Evolutionary conservation across 2,797 vertebrate species (phyloP).

Genomic region (Myotis daubentonii): DNA sequence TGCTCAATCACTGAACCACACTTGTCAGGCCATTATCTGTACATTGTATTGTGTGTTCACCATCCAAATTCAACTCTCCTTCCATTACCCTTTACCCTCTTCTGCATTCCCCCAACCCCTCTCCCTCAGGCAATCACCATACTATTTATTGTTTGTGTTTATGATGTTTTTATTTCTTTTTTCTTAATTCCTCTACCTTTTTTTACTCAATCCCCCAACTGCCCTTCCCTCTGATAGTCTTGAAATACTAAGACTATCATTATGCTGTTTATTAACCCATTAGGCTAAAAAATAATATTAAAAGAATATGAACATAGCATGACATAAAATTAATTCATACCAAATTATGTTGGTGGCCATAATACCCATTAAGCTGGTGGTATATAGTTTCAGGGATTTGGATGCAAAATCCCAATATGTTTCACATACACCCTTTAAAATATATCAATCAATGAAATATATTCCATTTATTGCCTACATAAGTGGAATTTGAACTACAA

Average conservation of each 20-base stretch:
- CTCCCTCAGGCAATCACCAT: background rate
- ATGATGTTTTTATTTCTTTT: background rate
- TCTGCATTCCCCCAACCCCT: background rate
- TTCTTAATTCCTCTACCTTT: background rate
- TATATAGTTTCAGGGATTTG: slow-evolving; percentile 16
- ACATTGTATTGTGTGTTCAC: background rate
- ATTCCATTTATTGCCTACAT: background rate
- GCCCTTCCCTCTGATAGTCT: background rate
- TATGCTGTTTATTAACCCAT: background rate
- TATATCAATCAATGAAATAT: background rate
- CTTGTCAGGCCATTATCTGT: background rate
- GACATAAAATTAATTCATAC: background rate
- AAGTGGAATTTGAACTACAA: slow-evolving; percentile 34
- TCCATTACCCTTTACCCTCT: background rate
- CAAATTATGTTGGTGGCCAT: background rate
- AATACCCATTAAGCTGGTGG: background rate
- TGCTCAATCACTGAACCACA: no score
- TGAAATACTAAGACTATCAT: background rate
- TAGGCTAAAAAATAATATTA: background rate
- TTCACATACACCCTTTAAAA: slow-evolving; percentile 20
- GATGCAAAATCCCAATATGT: background rate
- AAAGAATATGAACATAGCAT: background rate
- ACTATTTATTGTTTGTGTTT: background rate
- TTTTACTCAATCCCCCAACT: background rate
- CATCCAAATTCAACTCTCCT: background rate